These are phyloP conservation scores for Antrozous pallidus DNA, from an alignment of 2,797 vertebrate genomes.

Conservation along the genomic window DNA sequence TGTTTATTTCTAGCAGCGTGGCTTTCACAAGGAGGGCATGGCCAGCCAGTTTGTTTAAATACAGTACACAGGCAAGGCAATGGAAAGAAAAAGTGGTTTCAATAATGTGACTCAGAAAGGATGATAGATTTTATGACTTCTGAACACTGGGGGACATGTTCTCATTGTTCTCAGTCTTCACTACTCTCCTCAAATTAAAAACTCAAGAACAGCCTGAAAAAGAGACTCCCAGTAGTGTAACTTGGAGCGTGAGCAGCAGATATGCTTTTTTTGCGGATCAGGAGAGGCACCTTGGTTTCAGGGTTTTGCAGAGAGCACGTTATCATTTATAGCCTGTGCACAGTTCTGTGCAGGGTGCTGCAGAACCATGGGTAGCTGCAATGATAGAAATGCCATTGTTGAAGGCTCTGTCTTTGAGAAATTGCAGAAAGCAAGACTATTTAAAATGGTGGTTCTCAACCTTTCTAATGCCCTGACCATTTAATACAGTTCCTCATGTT, in stretches of 20 bases:
- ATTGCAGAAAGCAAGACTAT: background rate
- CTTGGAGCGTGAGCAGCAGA: background rate
- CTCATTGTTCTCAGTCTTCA: background rate
- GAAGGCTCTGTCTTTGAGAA: background rate
- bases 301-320: background rate
- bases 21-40: background rate
- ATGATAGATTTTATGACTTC: constrained; percentile 53
- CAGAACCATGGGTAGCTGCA: background rate
- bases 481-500: no score
- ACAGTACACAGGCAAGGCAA: background rate
- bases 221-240: background rate
- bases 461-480: no score
- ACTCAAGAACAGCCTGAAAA: background rate
- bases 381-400: background rate
- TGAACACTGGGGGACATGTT: background rate
- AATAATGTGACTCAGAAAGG: constrained; percentile 26
- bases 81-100: constrained; percentile 27
- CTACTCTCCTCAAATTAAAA: constrained; percentile 18
- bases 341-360: background rate
- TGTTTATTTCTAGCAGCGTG: background rate
- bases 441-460: no score
- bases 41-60: constrained; percentile 31
- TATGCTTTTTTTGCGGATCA: background rate
- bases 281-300: background rate
- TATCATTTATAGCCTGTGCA: background rate